phyloP scores from a whole-genome alignment of 2,888 invertebrate genomes.

The Brachynemurus nebulosus region DNA sequence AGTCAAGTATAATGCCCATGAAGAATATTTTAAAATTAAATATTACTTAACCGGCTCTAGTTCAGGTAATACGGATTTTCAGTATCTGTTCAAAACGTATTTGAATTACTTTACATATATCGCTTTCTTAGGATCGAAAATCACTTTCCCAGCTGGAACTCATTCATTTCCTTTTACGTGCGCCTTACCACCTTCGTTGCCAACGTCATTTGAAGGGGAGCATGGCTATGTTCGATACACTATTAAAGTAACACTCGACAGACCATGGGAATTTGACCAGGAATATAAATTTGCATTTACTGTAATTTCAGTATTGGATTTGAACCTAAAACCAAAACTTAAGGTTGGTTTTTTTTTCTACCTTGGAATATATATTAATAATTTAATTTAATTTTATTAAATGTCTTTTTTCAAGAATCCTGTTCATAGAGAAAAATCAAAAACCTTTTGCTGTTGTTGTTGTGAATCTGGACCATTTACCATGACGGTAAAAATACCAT shows the following conservation, averaged over 20 bases:
- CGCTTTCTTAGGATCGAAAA: background rate
- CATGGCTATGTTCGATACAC: constrained; percentile 63
- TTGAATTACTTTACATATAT: background rate
- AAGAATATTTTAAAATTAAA: constrained; percentile 64
- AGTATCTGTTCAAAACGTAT: background rate
- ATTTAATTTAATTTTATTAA: background rate
- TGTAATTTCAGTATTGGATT: constrained; percentile 65
- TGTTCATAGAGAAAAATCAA: background rate
- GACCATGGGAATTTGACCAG: constrained; percentile 74
- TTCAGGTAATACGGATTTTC: background rate
- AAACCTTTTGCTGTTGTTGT: background rate
- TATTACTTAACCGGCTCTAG: constrained; percentile 40
- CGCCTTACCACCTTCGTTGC: constrained; percentile 59
- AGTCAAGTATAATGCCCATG: constrained; percentile 49
- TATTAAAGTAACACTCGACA: constrained; percentile 63
- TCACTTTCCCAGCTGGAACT: constrained; percentile 46
- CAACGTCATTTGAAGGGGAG: too few relatives aligned
- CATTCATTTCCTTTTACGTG: constrained; percentile 68
- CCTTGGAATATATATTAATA: constrained; percentile 20
- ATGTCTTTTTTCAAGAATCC: background rate
- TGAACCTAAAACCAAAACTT: constrained; percentile 60
- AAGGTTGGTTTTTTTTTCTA: constrained; percentile 38
- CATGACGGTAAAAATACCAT: background rate
- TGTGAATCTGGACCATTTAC: background rate
- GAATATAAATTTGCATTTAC: constrained; percentile 71